A percentile compares a stretch with the other conserved stretches of the same genome.
phyloP scores from a whole-genome alignment of 2,888 invertebrate species.

The Cordylochernes scorpioides region DNA sequence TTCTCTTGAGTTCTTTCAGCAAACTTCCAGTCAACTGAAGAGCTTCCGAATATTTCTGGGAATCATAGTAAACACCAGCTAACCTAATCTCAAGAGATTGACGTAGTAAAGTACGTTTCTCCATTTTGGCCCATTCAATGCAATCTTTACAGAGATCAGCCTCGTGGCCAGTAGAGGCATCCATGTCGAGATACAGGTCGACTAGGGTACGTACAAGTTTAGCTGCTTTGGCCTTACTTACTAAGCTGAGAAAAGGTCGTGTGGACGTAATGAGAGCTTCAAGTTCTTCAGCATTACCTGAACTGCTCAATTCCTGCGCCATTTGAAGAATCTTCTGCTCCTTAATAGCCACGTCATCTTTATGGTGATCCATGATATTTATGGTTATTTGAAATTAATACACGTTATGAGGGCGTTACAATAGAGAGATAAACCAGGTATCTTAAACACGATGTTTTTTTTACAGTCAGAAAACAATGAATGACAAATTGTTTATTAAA shows the following conservation, averaged over 20 bases:
- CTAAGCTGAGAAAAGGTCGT: constrained; percentile 73
- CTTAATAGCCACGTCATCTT: constrained; percentile 63
- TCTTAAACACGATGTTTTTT: too few species aligned
- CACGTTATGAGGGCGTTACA: too few species aligned
- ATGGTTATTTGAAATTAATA: too few species aligned
- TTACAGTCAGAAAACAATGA: too few species aligned
- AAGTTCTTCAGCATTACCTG: constrained; percentile 54
- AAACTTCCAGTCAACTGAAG: constrained; percentile 36
- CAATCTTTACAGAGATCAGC: constrained; percentile 43
- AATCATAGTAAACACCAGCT: too few species aligned
- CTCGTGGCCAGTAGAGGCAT: constrained; percentile 82
- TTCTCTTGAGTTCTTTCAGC: constrained; percentile 78
- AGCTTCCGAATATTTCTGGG: constrained; percentile 18
- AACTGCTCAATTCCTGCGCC: constrained; percentile 69
- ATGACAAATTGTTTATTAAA: too few species aligned
- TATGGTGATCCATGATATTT: too few species aligned
- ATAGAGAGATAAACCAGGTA: too few species aligned
- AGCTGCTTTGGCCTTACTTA: constrained; percentile 96
- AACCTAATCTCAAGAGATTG: constrained; percentile 83
- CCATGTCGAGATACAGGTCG: constrained; percentile 85
- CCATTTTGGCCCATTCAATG: constrained; percentile 97
- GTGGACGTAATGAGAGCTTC: constrained; percentile 64
- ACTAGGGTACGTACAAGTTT: constrained; percentile 86
- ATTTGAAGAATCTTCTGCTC: constrained; percentile 80
- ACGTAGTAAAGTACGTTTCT: constrained; percentile 79